phyloP scores from a whole-genome alignment of 2,797 vertebrate genomes.

The Paguma larvata region DNA sequence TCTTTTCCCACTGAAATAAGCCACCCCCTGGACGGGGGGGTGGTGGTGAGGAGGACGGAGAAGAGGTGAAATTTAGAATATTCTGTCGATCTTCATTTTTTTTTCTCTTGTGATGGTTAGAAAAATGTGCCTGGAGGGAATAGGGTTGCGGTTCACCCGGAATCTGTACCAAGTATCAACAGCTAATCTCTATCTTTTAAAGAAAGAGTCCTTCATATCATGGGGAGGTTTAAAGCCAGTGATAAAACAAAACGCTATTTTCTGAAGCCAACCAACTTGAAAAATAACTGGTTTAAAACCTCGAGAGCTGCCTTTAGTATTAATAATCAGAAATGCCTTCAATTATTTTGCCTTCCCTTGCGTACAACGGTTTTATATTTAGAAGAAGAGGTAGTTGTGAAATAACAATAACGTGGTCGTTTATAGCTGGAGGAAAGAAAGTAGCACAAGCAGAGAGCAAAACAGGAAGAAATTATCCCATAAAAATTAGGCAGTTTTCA shows the following conservation, averaged over 20 bases:
- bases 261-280: slow-evolving; percentile 72
- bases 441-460: not conserved
- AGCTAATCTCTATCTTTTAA: slow-evolving; percentile 86
- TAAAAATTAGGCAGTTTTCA: slow-evolving; percentile 62
- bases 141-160: slow-evolving; percentile 75
- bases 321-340: slow-evolving; percentile 65
- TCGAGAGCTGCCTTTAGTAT: slow-evolving; percentile 73
- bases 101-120: slow-evolving; percentile 85
- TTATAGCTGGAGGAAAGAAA: slow-evolving; percentile 49
- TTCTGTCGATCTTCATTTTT: slow-evolving; percentile 80
- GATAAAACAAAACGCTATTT: slow-evolving; percentile 85
- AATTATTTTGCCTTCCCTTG: slow-evolving; percentile 70
- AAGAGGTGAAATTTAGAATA: slow-evolving; percentile 82
- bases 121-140: slow-evolving; percentile 79
- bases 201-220: slow-evolving; percentile 83
- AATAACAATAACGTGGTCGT: slow-evolving; percentile 18
- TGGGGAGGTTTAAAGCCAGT: slow-evolving; percentile 81
- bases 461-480: not conserved
- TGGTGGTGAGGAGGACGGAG: not conserved
- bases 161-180: slow-evolving; percentile 84
- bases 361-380: slow-evolving; percentile 50
- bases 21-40: not conserved
- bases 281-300: slow-evolving; percentile 77
- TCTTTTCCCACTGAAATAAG: not conserved
- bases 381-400: slow-evolving; percentile 41